These are phyloP conservation scores for Cataglyphis altisquamis DNA, from an alignment of 2,888 invertebrate genomes.

Conservation along the genomic window DNA sequence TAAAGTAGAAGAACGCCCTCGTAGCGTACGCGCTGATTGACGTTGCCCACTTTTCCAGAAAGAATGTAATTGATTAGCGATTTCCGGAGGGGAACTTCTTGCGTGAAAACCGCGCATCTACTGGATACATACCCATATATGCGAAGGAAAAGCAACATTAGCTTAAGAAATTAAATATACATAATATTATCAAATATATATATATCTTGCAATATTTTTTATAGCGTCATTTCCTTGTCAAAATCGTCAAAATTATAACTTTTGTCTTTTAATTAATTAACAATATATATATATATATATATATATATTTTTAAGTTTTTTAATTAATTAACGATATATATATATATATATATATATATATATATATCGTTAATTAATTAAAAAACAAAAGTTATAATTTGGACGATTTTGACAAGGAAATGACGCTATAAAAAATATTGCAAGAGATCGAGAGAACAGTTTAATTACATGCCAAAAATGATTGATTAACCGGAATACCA, in stretches of 20 bases:
- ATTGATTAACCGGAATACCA: slow-evolving; percentile 54
- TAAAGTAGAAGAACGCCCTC: slow-evolving; percentile 57
- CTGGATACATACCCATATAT: neutral
- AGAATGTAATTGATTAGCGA: slow-evolving; percentile 65
- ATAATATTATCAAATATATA: neutral
- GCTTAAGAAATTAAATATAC: neutral
- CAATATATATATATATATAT: too few species aligned
- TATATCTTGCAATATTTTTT: slow-evolving; percentile 15
- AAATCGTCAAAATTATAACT: neutral
- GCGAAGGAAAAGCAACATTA: neutral
- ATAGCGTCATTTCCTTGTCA: neutral
- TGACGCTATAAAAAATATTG: slow-evolving; percentile 20
- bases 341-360: too few species aligned
- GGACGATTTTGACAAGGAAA: neutral
- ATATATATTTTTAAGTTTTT: too few species aligned
- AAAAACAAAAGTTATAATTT: neutral
- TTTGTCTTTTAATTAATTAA: neutral
- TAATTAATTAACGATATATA: too few species aligned
- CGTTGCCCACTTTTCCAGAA: slow-evolving; percentile 61
- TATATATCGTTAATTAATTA: too few species aligned
- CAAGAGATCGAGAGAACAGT: slow-evolving; percentile 36
- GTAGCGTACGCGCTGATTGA: slow-evolving; percentile 56
- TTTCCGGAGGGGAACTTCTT: slow-evolving; percentile 39
- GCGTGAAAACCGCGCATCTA: neutral
- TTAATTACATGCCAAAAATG: slow-evolving; percentile 64